phyloP scores from a whole-genome alignment of 2,888 invertebrate species.

The Taphrorychus bicolor region DNA sequence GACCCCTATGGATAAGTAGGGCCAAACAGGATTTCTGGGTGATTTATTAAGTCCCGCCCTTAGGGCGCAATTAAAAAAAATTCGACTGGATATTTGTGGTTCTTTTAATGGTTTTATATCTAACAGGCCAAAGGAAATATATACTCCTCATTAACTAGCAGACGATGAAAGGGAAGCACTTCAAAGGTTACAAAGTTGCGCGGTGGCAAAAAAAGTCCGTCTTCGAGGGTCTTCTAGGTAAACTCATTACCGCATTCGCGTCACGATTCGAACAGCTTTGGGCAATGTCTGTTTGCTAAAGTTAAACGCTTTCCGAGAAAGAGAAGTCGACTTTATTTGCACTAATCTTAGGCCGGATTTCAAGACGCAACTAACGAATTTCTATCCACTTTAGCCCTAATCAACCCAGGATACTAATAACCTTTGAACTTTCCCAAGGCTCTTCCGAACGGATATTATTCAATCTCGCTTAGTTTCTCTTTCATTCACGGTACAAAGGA shows the following conservation, averaged over 20 bases:
- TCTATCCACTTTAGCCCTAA: slow-evolving; percentile 11
- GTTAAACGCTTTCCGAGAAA: slow-evolving; percentile 33
- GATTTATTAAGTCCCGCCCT: slow-evolving; percentile 25
- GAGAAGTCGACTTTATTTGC: slow-evolving; percentile 29
- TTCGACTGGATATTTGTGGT: slow-evolving; percentile 22
- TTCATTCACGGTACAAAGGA: slow-evolving; percentile 1
- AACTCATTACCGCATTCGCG: slow-evolving; percentile 36
- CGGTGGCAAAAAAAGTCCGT: slow-evolving; percentile 4
- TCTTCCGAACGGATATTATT: neutral
- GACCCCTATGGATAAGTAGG: slow-evolving; percentile 33
- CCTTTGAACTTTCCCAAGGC: neutral
- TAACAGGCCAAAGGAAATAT: neutral
- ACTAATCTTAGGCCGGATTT: slow-evolving; percentile 12
- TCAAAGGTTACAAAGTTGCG: slow-evolving; percentile 7
- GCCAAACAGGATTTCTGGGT: slow-evolving; percentile 27
- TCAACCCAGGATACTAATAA: neutral
- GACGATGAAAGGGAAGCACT: neutral
- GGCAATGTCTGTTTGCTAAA: slow-evolving; percentile 35
- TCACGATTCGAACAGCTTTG: slow-evolving; percentile 34
- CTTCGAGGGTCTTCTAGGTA: slow-evolving; percentile 12
- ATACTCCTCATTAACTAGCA: neutral
- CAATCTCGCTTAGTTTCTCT: neutral
- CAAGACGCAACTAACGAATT: slow-evolving; percentile 25
- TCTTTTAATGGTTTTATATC: slow-evolving; percentile 11
- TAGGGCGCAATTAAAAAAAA: slow-evolving; percentile 22